These are phyloP conservation scores for Craseonycteris thonglongyai DNA, from an alignment of 2,113 vertebrate genomes.

Conservation along the genomic window DNA sequence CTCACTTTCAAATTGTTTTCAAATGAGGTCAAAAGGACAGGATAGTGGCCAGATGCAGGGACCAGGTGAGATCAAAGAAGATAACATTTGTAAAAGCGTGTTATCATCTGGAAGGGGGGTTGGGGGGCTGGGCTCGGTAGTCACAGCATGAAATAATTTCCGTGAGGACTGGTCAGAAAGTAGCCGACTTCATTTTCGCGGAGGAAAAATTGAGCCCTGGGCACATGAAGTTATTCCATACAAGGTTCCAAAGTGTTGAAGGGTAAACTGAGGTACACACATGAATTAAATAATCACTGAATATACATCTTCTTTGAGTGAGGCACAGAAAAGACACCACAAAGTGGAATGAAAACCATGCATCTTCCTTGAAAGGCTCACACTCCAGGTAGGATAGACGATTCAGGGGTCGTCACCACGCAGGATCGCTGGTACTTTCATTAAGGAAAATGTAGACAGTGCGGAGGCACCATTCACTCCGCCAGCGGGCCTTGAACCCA, in stretches of 20 bases:
- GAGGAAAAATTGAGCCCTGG: background rate
- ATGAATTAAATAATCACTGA: background rate
- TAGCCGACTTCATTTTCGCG: background rate
- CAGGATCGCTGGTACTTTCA: background rate
- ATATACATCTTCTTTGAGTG: background rate
- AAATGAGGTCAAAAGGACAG: background rate
- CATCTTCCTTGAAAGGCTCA: background rate
- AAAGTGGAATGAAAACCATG: background rate
- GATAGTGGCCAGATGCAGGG: background rate
- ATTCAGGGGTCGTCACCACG: no score
- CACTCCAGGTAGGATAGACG: fast-evolving
- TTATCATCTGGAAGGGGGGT: background rate
- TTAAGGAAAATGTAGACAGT: background rate
- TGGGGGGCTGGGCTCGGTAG: fast-evolving
- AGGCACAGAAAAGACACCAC: background rate
- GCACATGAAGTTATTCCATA: background rate
- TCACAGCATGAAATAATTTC: background rate
- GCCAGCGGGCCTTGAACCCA: background rate
- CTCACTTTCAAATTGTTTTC: background rate
- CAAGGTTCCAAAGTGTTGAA: background rate
- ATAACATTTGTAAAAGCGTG: background rate
- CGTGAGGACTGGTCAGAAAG: background rate
- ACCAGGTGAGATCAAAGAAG: background rate
- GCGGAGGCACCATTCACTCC: background rate
- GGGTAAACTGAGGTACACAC: background rate